Percentiles rank a stretch among this genome's conserved stretches.
Evolutionary conservation across 2,113 vertebrate species (phyloP).

Genomic region (Mesocricetus auratus): DNA sequence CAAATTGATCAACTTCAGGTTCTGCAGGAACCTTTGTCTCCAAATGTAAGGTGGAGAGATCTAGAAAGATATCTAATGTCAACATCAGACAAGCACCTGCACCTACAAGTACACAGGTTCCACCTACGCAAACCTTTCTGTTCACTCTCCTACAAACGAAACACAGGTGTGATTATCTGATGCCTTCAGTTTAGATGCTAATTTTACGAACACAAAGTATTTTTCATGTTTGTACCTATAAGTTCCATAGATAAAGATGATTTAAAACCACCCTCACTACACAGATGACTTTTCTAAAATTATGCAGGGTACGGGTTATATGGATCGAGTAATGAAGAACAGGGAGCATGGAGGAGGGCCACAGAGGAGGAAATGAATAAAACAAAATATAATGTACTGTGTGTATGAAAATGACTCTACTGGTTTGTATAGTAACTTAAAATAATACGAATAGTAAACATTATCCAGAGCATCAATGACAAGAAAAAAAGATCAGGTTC

Average conservation of each 20-base stretch:
- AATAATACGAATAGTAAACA: not conserved
- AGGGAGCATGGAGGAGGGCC: not conserved
- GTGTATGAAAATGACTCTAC: not conserved
- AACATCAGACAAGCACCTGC: not conserved
- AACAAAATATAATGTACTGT: not conserved
- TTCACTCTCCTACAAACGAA: not conserved
- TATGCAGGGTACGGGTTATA: not conserved
- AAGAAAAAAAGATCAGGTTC: not conserved
- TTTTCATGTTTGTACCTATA: conserved; percentile 21
- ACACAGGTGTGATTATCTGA: not conserved
- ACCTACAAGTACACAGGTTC: not conserved
- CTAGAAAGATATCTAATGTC: too few relatives aligned
- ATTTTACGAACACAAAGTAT: conserved; percentile 38
- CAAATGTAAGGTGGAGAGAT: not conserved
- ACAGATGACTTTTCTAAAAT: not conserved
- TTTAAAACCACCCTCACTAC: not conserved
- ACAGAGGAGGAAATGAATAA: not conserved
- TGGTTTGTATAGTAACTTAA: not conserved
- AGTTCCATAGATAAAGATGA: conserved; percentile 21
- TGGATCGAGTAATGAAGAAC: not conserved
- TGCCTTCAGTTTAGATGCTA: not conserved
- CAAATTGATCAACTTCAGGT: not conserved
- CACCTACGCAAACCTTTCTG: not conserved
- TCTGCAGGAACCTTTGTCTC: not conserved
- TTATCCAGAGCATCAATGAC: not conserved